Base-by-base conservation (phyloP, 2,113 vertebrate genomes). In the Petrocephalus microphthalmus region DNA sequence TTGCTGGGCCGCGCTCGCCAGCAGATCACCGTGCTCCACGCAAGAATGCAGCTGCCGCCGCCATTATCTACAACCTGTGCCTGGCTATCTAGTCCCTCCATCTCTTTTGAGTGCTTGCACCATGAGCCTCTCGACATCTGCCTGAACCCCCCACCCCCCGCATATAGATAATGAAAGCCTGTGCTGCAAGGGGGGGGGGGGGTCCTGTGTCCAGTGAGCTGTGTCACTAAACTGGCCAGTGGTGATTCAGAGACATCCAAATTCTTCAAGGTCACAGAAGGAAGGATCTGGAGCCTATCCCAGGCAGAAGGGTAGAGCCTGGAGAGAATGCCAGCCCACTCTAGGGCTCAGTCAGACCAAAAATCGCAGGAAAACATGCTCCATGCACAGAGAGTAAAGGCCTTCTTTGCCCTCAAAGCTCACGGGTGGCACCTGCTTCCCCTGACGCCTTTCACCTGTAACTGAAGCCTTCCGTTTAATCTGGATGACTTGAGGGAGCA, bases 41-140 rank as follows among this genome's bases (percentile, higher is more conserved):
- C 90, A 71, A 91, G 57, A 89, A 89, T 92, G 93, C 93, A 91
- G 93, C 89, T 10, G 4, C 85, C 0, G 93, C 90, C 47, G 87
- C 91, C 91, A 91, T 93, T 94, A 93, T 93, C 93, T 93, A 87
- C 91, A 91, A 92, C 91, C 91, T 85, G 81, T 92, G 91, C 86
- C 92, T 92, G 88, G 92, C 93, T 93, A 93, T 91, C 92, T 92
- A 92, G 92, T 92, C 94, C 90, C 92, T 93, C 92, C 82, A 92
- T 87, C 92, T 92, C 90, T 90, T 92, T 91, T 86, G 89, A 90
- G 87, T 87, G 90, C 89, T 89, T 33, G 15, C 56, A 84, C 86
- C 57, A 29, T 67, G 54, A 33, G 86, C 86, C n/a, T 84, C 54
- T 22, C 86, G 29, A 52, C 86, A 87, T 37, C 87, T 74, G 56